These are phyloP conservation scores for Eulemur rubriventer DNA, from an alignment of 2,797 vertebrate genomes.

Conservation along the genomic window DNA sequence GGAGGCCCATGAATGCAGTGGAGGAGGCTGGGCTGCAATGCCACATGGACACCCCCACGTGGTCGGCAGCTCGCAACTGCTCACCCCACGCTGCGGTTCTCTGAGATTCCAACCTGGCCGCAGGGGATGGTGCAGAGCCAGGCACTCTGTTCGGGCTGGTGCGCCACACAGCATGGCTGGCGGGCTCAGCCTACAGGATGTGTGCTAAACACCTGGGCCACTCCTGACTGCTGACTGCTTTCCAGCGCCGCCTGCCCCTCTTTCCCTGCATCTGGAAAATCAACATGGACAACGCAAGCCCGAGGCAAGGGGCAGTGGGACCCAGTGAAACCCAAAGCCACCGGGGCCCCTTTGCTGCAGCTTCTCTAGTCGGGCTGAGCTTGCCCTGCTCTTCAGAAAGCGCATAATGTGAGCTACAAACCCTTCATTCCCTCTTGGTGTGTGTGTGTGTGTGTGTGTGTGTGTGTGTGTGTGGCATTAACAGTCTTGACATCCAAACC, in stretches of 20 bases:
- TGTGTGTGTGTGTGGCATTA: not conserved
- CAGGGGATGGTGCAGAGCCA: not conserved
- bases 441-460: not conserved
- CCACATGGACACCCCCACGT: not conserved
- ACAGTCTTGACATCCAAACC: not conserved
- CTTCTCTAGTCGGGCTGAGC: not conserved
- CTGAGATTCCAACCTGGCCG: not conserved
- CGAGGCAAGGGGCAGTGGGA: not conserved
- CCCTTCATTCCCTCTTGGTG: too few species aligned
- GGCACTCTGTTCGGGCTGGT: not conserved
- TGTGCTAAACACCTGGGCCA: not conserved
- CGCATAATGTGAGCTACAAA: not conserved
- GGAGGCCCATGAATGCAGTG: not conserved
- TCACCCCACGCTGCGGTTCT: not conserved
- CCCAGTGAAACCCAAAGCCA: not conserved
- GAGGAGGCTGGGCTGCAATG: not conserved
- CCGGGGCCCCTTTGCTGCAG: not conserved
- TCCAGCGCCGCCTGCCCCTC: not conserved
- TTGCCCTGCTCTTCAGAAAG: not conserved
- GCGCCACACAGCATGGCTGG: too few species aligned
- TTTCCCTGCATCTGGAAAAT: not conserved
- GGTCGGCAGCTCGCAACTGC: not conserved
- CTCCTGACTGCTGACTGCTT: not conserved
- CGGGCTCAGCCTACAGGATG: not conserved
- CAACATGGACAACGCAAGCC: not conserved